Evolutionary conservation across 2,113 vertebrate genomes (phyloP).

Genomic region (Anoplopoma fimbria): DNA sequence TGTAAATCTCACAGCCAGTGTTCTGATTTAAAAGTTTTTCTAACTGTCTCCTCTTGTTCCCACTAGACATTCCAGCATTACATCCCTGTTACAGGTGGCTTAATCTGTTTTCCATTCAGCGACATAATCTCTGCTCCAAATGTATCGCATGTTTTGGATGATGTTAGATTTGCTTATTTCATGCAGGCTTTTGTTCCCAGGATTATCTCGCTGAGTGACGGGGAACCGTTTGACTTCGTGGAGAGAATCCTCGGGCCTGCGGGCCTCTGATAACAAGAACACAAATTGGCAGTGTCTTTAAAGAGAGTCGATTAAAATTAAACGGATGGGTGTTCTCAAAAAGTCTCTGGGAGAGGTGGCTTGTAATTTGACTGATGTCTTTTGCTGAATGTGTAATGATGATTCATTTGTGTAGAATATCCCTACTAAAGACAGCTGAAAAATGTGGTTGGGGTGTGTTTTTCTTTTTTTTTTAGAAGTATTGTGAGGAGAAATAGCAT

Average conservation of each 20-base stretch:
- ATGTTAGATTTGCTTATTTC: conserved; percentile 33
- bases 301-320: conserved; percentile 62
- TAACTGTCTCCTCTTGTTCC: neutral
- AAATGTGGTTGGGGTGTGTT: neutral
- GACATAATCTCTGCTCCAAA: conserved; percentile 28
- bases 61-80: neutral
- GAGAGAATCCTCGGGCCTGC: conserved; percentile 39
- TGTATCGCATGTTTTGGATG: conserved; percentile 21
- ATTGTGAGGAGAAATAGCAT: neutral
- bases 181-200: conserved; percentile 28
- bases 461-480: neutral
- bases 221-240: neutral
- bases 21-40: neutral
- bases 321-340: conserved; percentile 55
- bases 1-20: neutral
- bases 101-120: conserved; percentile 33
- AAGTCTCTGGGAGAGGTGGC: conserved; percentile 23
- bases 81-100: neutral
- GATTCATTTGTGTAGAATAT: conserved; percentile 26
- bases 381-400: conserved; percentile 41
- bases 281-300: conserved; percentile 62
- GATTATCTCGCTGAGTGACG: conserved; percentile 46
- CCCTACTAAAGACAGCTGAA: neutral
- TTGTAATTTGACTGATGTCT: conserved; percentile 55
- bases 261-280: conserved; percentile 56